Conservation (phyloP, 1,140 invertebrate genomes). For the Sarcophaga peregrina region DNA sequence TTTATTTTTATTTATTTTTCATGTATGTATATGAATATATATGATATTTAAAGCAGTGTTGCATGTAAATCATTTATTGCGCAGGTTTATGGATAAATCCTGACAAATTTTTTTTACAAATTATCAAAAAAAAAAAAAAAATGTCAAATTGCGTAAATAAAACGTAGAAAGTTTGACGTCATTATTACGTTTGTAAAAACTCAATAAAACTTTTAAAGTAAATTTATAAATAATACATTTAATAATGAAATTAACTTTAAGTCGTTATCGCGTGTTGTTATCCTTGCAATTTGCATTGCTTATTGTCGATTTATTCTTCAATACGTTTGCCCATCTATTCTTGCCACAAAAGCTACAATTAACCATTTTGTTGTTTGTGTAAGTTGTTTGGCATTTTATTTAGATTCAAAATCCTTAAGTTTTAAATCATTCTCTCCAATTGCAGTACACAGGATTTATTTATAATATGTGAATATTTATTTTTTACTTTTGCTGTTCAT, state of each 20-base stretch:
- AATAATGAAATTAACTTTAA: conserved; percentile 61
- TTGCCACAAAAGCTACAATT: conserved; percentile 54
- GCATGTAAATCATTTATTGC: too few species aligned
- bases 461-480: conserved; percentile 73
- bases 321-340: conserved; percentile 58
- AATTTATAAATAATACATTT: conserved; percentile 15
- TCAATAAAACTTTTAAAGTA: not conserved
- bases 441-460: conserved; percentile 77
- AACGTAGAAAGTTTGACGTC: conserved; percentile 26
- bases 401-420: not conserved
- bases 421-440: conserved; percentile 35
- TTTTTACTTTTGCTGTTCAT: conserved; percentile 76
- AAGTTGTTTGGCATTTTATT: conserved; percentile 46
- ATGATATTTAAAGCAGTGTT: too few species aligned
- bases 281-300: conserved; percentile 55
- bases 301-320: conserved; percentile 57
- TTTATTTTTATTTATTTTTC: too few species aligned
- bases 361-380: conserved; percentile 62
- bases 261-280: conserved; percentile 58
- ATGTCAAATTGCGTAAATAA: not conserved
- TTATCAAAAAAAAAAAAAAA: not conserved
- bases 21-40: too few species aligned
- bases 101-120: not conserved
- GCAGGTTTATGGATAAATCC: too few species aligned
- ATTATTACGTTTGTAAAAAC: not conserved